A percentile compares a stretch with the other conserved stretches of the same genome.
Conservation (phyloP, 2,888 invertebrate species). For the Axea sp. region DNA sequence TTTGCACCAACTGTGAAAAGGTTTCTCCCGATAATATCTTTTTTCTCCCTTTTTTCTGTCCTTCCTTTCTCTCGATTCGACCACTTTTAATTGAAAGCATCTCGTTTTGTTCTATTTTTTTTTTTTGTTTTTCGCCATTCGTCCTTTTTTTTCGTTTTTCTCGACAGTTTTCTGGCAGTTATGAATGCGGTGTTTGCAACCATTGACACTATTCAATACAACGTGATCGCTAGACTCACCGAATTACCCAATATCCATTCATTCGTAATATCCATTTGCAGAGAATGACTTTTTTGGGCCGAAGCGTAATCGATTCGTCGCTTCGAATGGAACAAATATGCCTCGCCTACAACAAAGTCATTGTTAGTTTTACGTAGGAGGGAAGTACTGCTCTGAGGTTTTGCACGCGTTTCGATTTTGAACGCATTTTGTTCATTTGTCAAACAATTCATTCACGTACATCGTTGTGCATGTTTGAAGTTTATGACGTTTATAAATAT, state of each 20-base stretch:
- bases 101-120: slow-evolving; percentile 24
- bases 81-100: slow-evolving; percentile 52
- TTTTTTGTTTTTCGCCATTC: background rate
- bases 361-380: slow-evolving; percentile 45
- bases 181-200: slow-evolving; percentile 57
- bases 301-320: slow-evolving; percentile 52
- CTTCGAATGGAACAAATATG: slow-evolving; percentile 50
- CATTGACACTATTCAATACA: slow-evolving; percentile 55
- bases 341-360: slow-evolving; percentile 52
- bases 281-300: slow-evolving; percentile 47
- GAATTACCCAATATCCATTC: slow-evolving; percentile 59
- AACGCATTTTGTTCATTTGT: slow-evolving; percentile 47
- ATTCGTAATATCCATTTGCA: slow-evolving; percentile 56
- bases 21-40: slow-evolving; percentile 18
- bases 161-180: slow-evolving; percentile 60
- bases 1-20: too few species aligned
- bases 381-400: slow-evolving; percentile 46
- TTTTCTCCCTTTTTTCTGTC: too few species aligned
- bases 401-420: slow-evolving; percentile 34
- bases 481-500: too few species aligned
- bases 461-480: slow-evolving; percentile 14
- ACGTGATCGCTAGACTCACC: slow-evolving; percentile 58
- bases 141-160: slow-evolving; percentile 26
- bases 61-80: slow-evolving; percentile 28
- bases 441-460: slow-evolving; percentile 32